Percentiles rank a stretch among this genome's conserved stretches.
phyloP scores from a whole-genome alignment of 2,113 vertebrate genomes.

The Elachura formosa region DNA sequence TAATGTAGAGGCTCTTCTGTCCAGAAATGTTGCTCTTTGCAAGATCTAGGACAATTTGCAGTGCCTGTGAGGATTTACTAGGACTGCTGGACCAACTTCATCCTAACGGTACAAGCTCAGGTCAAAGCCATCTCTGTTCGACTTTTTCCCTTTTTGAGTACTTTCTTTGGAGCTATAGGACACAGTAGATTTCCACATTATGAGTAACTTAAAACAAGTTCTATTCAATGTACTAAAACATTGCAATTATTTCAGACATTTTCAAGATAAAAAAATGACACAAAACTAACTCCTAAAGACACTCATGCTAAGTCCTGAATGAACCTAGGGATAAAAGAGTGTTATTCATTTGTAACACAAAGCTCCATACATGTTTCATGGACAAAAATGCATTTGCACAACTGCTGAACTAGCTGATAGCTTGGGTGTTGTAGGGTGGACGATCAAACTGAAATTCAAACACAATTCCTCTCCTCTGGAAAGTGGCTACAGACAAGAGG shows the following conservation, averaged over 20 bases:
- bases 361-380: background rate
- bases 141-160: background rate
- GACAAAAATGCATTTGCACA: background rate
- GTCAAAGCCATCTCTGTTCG: background rate
- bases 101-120: background rate
- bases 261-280: background rate
- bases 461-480: background rate
- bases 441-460: background rate
- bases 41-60: background rate
- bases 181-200: background rate
- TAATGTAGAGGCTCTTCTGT: background rate
- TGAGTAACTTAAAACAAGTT: background rate
- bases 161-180: background rate
- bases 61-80: background rate
- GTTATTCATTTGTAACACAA: background rate
- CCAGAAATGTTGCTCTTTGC: background rate
- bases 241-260: background rate
- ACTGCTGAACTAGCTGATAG: background rate
- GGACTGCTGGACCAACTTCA: background rate
- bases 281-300: background rate
- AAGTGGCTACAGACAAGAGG: background rate
- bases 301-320: background rate
- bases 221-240: background rate
- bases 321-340: background rate
- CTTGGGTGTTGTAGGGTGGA: background rate